Conservation (phyloP, 2,113 vertebrate genomes). For the Podocnemis expansa region DNA sequence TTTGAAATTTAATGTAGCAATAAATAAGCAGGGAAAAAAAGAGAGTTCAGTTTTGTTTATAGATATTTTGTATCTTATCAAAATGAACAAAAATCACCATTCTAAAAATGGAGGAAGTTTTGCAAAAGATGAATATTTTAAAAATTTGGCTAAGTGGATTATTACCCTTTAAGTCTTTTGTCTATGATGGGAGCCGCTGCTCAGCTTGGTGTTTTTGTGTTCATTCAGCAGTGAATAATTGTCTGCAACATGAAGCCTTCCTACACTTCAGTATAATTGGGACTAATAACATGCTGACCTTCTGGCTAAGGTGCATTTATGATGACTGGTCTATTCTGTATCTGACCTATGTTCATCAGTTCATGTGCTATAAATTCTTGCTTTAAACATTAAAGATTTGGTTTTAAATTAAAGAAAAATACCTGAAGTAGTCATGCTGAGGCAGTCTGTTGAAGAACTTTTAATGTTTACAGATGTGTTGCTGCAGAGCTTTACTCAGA, state of each 20-base stretch:
- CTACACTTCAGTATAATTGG: constrained; percentile 70
- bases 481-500: not conserved
- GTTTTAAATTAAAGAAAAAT: not conserved
- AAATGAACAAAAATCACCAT: constrained; percentile 9
- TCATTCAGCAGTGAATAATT: constrained; percentile 72
- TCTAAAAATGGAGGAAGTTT: constrained; percentile 17
- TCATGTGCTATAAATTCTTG: not conserved
- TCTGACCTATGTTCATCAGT: constrained; percentile 27
- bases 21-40: not conserved
- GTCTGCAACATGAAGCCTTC: constrained; percentile 64
- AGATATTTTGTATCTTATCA: not conserved
- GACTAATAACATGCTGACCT: constrained; percentile 74
- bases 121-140: constrained; percentile 35
- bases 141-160: constrained; percentile 42
- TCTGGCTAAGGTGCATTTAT: constrained; percentile 65
- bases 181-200: constrained; percentile 36
- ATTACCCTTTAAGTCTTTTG: constrained; percentile 37
- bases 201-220: constrained; percentile 63
- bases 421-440: not conserved
- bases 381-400: not conserved
- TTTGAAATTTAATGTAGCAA: not conserved
- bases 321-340: constrained; percentile 32
- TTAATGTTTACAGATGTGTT: rapidly evolving
- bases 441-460: not conserved
- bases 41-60: not conserved